phyloP scores from a whole-genome alignment of 2,113 vertebrate genomes.

The Proterorhinus semilunaris region DNA sequence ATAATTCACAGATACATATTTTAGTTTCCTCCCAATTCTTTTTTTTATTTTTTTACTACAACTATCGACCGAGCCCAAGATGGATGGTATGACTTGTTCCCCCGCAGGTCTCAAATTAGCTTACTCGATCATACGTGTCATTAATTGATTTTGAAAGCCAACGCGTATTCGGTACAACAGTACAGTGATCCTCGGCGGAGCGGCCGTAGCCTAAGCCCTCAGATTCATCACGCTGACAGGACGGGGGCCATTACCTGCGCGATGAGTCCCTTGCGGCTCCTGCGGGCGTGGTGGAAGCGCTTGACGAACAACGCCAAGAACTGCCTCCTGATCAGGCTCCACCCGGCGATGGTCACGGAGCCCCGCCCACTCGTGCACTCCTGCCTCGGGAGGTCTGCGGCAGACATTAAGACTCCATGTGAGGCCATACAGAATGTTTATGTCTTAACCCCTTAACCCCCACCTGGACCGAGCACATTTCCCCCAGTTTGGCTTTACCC shows the following conservation, averaged over 20 bases:
- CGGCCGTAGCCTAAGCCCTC: constrained; percentile 37
- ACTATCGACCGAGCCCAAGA: constrained; percentile 35
- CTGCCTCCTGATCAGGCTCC: constrained; percentile 89
- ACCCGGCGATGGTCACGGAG: constrained; percentile 85
- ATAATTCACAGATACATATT: not conserved
- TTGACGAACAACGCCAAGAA: constrained; percentile 95
- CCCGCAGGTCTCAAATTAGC: constrained; percentile 43
- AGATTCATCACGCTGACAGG: constrained; percentile 64
- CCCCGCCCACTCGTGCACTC: constrained; percentile 85
- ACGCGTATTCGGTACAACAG: constrained; percentile 51
- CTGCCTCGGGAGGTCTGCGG: constrained; percentile 80
- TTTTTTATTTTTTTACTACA: constrained; percentile 24
- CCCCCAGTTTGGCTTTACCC: too few relatives aligned
- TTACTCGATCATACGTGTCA: constrained; percentile 48
- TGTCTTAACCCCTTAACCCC: not conserved
- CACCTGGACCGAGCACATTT: too few relatives aligned
- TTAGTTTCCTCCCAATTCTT: not conserved
- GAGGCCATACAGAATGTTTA: not conserved
- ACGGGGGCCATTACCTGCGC: constrained; percentile 88
- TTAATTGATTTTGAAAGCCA: constrained; percentile 58
- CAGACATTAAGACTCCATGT: constrained; percentile 29
- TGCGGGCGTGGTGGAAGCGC: constrained; percentile 89
- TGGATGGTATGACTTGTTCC: constrained; percentile 26
- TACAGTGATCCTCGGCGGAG: constrained; percentile 52
- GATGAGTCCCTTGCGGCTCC: constrained; percentile 95